phyloP scores from a whole-genome alignment of 2,888 invertebrate genomes.

The Cepaea hortensis region DNA sequence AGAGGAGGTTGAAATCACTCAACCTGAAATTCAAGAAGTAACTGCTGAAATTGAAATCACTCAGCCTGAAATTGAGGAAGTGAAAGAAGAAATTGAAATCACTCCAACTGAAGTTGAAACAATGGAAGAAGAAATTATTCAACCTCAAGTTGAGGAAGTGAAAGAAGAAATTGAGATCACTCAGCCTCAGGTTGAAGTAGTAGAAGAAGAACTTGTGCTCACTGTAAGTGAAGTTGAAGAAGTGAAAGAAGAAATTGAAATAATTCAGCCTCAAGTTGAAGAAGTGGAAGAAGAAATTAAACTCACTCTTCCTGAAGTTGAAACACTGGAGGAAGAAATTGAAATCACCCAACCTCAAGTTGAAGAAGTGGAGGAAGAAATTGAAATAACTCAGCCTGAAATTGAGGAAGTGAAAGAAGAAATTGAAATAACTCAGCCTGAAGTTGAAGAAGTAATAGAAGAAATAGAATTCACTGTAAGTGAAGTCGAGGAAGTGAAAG shows the following conservation, averaged over 20 bases:
- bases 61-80: conserved; percentile 38
- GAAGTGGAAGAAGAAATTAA: conserved; percentile 64
- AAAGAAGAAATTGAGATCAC: conserved; percentile 32
- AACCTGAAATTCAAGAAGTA: conserved; percentile 51
- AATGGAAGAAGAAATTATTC: conserved; percentile 16
- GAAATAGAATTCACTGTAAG: conserved; percentile 49
- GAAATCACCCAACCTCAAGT: conserved; percentile 29
- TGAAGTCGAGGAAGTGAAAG: conserved; percentile 63
- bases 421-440: conserved; percentile 63
- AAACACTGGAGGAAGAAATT: conserved; percentile 46
- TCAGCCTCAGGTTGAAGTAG: conserved; percentile 78
- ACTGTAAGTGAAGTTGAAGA: conserved; percentile 71
- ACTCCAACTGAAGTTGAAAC: conserved; percentile 15
- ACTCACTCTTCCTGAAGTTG: conserved; percentile 58
- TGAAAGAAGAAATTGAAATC: conserved; percentile 32
- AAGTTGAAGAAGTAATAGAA: conserved; percentile 47
- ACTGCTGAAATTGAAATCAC: conserved; percentile 41
- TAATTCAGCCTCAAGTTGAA: conserved; percentile 65
- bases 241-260: conserved; percentile 76
- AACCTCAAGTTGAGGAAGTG: conserved; percentile 32
- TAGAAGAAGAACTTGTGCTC: conserved; percentile 74
- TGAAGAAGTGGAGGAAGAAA: conserved; percentile 41
- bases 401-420: conserved; percentile 59
- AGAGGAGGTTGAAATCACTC: conserved; percentile 39
- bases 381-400: conserved; percentile 30